Base-by-base conservation (phyloP, 2,797 vertebrate genomes). In the Mycteria americana region DNA sequence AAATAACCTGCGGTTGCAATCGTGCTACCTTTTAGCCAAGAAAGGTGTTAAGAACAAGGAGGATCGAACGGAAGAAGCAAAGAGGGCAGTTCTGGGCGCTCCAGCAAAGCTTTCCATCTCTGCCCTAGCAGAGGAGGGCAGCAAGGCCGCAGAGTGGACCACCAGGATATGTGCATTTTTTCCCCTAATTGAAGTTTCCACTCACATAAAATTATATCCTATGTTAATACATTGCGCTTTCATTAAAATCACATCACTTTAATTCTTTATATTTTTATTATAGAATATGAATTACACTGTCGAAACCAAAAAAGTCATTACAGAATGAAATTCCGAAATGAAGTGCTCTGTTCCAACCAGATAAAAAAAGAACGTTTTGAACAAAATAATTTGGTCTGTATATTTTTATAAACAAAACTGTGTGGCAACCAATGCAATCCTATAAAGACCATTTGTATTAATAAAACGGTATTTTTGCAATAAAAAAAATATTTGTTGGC, bases 381-480 rank as follows among this genome's bases (percentile, higher is more conserved):
- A 82, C 60, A 92, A 80, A 91, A 77, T 92, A 82, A 97, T 97
- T 94, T 88, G 77, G 67, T 82, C 76, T 53, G 65, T 92, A 88
- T 96, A 86, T 92, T 96, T 95, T 92, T 93, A 70, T 90, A 90
- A 95, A 88, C 67, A 90, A 92, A 92, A 84, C 74, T 65, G 54
- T 88, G 53, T 78, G 60, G 88, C 86, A 95, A 92, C 45, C 23
- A 82, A 60, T 85, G 64, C 64, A 74, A 89, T 83, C 72, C 94
- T 82, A 91, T 64, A 94, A 93, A 91, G 83, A 85, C 35, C 60
- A 74, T 95, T 95, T 89, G 65, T 97, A 93, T 95, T 96, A 96
- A 96, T 96, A 95, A 96, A 97, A 90, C 46, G 74, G 77, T 85
- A 85, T 88, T 96, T 95, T 78, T 78, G 82, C 85, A 96, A 95